These are phyloP conservation scores for Yponomeuta evonymella DNA, from an alignment of 2,888 invertebrate species.

Conservation along the genomic window DNA sequence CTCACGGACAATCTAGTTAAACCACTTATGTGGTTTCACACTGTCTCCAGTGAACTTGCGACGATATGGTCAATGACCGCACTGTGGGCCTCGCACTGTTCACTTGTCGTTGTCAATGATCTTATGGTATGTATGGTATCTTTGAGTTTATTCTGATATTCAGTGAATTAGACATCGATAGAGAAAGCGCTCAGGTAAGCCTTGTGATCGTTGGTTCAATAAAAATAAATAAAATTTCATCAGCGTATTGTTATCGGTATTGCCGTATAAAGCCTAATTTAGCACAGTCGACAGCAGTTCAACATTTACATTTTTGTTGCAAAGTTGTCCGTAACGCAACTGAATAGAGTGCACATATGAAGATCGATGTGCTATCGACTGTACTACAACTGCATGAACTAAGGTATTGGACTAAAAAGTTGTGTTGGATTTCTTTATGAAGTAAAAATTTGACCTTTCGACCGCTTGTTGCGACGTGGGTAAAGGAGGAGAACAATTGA, in stretches of 20 bases:
- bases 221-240: no score
- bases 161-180: background rate
- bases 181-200: background rate
- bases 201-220: no score
- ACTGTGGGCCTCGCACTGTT: constrained; percentile 4
- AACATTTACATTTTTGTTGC: no score
- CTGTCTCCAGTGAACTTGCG: background rate
- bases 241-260: no score
- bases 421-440: background rate
- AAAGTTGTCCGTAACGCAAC: no score
- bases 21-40: background rate
- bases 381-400: no score
- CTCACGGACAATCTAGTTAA: background rate
- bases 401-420: no score
- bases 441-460: background rate
- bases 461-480: background rate
- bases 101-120: constrained; percentile 10
- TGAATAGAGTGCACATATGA: no score
- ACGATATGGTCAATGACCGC: constrained; percentile 11
- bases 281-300: no score
- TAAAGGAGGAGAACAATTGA: constrained; percentile 11
- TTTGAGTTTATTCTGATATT: background rate
- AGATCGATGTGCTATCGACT: no score
- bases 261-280: no score
- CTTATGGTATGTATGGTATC: background rate